Evolutionary conservation across 2,888 invertebrate genomes (phyloP).

Genomic region (Limnephilus marmoratus): DNA sequence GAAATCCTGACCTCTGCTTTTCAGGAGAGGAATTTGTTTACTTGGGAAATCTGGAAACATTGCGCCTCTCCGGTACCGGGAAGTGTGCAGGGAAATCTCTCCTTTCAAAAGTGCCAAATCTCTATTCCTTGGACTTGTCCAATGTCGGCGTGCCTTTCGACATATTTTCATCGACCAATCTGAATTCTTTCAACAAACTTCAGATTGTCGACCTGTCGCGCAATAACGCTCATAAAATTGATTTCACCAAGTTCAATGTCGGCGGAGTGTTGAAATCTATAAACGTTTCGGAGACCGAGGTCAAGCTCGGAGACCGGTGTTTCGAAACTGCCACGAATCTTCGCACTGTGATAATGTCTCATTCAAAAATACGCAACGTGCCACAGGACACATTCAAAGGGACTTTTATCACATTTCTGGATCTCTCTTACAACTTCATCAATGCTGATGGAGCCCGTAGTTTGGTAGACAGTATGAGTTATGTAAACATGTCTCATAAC

Average conservation of each 20-base stretch:
- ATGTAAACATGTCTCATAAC: conserved; percentile 13
- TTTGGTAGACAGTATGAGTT: background rate
- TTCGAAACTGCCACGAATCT: conserved; percentile 18
- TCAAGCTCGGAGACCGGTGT: background rate
- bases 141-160: background rate
- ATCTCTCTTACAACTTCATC: conserved; percentile 8
- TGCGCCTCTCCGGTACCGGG: background rate
- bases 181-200: background rate
- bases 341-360: background rate
- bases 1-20: background rate
- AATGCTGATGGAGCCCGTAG: background rate
- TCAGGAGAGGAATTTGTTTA: background rate
- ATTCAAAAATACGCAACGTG: background rate
- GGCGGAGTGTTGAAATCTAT: background rate
- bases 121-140: background rate
- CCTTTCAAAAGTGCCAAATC: background rate
- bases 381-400: conserved; percentile 4
- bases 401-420: background rate
- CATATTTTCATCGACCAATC: background rate
- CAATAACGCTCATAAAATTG: background rate
- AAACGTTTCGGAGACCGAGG: conserved; percentile 6
- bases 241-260: conserved; percentile 27
- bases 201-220: conserved; percentile 18
- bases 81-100: background rate
- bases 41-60: background rate